These are phyloP conservation scores for Delichon dasypus DNA, from an alignment of 2,797 vertebrate species.

Conservation along the genomic window DNA sequence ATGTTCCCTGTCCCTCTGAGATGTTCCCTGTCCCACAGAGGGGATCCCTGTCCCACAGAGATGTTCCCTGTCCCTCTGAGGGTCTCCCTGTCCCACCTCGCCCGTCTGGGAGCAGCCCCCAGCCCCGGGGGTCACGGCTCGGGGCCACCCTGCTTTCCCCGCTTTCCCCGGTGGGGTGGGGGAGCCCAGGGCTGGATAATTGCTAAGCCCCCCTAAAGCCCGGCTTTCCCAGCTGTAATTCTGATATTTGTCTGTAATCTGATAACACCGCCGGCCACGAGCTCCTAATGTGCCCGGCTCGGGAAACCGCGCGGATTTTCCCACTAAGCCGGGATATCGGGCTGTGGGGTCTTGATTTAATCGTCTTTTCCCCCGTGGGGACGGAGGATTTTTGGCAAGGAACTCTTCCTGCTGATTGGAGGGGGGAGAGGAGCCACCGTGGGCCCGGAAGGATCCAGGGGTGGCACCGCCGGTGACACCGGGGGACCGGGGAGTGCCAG, in stretches of 20 bases:
- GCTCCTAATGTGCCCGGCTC: slow-evolving; percentile 41
- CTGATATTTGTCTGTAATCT: slow-evolving; percentile 66
- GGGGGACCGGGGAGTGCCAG: not conserved
- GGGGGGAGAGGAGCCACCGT: accelerated
- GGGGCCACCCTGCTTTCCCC: not conserved
- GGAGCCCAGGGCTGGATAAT: slow-evolving; percentile 7
- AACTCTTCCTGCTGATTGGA: not conserved
- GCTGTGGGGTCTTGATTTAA: not conserved
- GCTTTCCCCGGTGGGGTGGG: not conserved
- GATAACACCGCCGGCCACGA: slow-evolving; percentile 34
- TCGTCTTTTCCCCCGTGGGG: not conserved
- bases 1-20: not conserved
- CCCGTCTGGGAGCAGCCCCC: accelerated
- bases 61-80: not conserved
- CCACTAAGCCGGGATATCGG: slow-evolving; percentile 37
- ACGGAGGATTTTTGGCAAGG: not conserved
- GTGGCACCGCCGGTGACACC: accelerated
- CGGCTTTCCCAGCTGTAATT: slow-evolving; percentile 64
- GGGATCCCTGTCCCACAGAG: too few relatives aligned
- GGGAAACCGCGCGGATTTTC: slow-evolving; percentile 27
- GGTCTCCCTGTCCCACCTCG: not conserved
- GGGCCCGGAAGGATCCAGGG: not conserved
- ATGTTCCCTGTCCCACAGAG: too few relatives aligned
- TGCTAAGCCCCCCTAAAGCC: slow-evolving; percentile 51
- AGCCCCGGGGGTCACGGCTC: accelerated